Base-by-base conservation (phyloP, 2,797 vertebrate genomes). In the Danionella dracula region DNA sequence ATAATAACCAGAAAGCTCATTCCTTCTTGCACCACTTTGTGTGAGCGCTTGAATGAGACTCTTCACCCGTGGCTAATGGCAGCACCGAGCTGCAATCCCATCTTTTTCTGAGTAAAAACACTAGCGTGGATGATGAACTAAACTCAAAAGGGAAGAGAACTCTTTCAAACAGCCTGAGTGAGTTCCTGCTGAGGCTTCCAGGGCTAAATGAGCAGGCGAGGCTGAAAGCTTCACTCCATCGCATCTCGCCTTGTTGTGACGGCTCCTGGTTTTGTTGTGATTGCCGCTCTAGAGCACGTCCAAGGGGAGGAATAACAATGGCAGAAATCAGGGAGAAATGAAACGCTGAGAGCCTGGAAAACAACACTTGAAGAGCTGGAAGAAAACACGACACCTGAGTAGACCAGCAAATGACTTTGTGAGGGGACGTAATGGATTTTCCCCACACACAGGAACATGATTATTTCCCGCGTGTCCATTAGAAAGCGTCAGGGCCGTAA, bases 381-480 rank as follows among this genome's bases (percentile, higher is more conserved):
- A 46, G n/a, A 62, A 49, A 68, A 58, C 58, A 20, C 73, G 57
- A 70, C 67, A 53, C 29, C 48, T 51, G 62, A 65, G 49, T 45
- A 69, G 54, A 41, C 46, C 54, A 50, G 57, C 37, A 48, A 69
- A 63, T 50, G 55, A 61, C 66, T 70, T 66, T 41, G 50, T 55
- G 27, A 45, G 54, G 37, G 41, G 63, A 68, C 49, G 63, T 70
- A 78, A 79, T 74, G 66, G 69, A 70, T 77, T 79, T 68, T 61
- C 46, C 54, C 46, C 45, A 21, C 66, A 56, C 31, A 63, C 34
- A 71, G 70, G 66, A 74, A 68, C 64, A 68, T 76, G 68, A 74
- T 74, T 76, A 70, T 76, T 67, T 76, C 70, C 72, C 61, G 48
- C 71, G 73, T 73, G 74, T 71, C 72, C 75, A 76, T 79, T 76